These are phyloP conservation scores for Belonocnema kinseyi DNA, from an alignment of 1,140 invertebrate species.

Conservation along the genomic window DNA sequence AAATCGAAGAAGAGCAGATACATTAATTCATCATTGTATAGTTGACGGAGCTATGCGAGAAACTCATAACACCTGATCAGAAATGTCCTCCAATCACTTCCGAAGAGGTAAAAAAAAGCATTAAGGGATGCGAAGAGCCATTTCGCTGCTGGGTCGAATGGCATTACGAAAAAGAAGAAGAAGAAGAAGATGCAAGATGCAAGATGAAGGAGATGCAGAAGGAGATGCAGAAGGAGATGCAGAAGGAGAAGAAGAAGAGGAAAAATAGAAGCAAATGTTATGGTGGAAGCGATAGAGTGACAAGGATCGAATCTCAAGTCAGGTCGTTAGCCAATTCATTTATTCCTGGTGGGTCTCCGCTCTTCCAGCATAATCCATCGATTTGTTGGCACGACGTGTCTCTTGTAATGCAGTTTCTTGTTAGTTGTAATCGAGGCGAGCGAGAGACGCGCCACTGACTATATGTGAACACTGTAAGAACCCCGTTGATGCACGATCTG, in stretches of 20 bases:
- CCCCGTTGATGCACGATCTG: conserved; percentile 57
- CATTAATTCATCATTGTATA: no score
- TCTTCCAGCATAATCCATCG: conserved; percentile 69
- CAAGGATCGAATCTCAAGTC: conserved; percentile 32
- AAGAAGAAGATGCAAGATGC: not conserved
- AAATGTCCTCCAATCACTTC: not conserved
- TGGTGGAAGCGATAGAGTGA: conserved; percentile 32
- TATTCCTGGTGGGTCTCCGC: conserved; percentile 65
- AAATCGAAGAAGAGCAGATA: no score
- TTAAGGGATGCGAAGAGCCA: not conserved
- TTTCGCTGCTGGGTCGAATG: conserved; percentile 6
- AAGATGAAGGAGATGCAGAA: not conserved
- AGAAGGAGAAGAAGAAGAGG: not conserved
- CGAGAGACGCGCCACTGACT: conserved; percentile 63
- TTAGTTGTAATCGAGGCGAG: conserved; percentile 68
- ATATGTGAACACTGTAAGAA: conserved; percentile 65
- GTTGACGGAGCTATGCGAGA: not conserved
- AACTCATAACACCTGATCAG: not conserved
- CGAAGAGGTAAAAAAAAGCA: not conserved
- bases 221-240: not conserved
- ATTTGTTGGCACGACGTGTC: conserved; percentile 71
- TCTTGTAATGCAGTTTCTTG: conserved; percentile 71
- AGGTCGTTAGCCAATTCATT: conserved; percentile 69
- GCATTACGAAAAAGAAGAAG: conserved; percentile 31
- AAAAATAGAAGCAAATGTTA: conserved; percentile 42